Conservation (phyloP, 2,888 invertebrate genomes). For the Lobophora halterata region DNA sequence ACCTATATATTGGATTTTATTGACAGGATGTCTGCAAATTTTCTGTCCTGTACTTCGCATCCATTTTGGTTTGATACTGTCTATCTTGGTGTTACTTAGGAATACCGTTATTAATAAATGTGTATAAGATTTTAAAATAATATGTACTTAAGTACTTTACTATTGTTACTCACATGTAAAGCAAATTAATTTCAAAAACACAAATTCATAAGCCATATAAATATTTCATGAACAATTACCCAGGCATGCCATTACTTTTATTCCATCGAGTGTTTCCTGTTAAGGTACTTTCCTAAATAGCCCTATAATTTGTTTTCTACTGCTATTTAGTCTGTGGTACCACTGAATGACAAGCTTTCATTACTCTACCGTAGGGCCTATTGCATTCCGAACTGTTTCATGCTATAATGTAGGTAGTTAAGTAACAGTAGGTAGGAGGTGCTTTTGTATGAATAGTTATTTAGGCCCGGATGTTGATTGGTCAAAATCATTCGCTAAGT, state of each 20-base stretch:
- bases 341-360: slow-evolving; percentile 47
- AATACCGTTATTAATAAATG: too few species aligned
- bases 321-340: slow-evolving; percentile 32
- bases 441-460: slow-evolving; percentile 18
- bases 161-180: too few species aligned
- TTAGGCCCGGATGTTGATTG: slow-evolving; percentile 13
- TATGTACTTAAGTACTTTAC: too few species aligned
- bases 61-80: too few species aligned
- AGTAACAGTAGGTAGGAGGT: slow-evolving; percentile 9
- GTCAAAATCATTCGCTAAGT: slow-evolving; percentile 18
- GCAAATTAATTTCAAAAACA: neutral
- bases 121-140: too few species aligned
- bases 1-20: too few species aligned
- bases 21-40: too few species aligned
- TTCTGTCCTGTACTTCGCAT: too few species aligned
- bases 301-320: slow-evolving; percentile 44
- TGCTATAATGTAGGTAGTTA: slow-evolving; percentile 22
- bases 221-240: slow-evolving; percentile 35
- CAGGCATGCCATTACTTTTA: slow-evolving; percentile 33
- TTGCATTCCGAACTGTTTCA: slow-evolving; percentile 18
- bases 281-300: slow-evolving; percentile 40
- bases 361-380: slow-evolving; percentile 35
- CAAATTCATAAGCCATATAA: slow-evolving; percentile 16
- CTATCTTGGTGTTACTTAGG: too few species aligned
- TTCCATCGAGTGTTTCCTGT: slow-evolving; percentile 29